phyloP scores from a whole-genome alignment of 2,888 invertebrate species.

The Oligia strigilis region DNA sequence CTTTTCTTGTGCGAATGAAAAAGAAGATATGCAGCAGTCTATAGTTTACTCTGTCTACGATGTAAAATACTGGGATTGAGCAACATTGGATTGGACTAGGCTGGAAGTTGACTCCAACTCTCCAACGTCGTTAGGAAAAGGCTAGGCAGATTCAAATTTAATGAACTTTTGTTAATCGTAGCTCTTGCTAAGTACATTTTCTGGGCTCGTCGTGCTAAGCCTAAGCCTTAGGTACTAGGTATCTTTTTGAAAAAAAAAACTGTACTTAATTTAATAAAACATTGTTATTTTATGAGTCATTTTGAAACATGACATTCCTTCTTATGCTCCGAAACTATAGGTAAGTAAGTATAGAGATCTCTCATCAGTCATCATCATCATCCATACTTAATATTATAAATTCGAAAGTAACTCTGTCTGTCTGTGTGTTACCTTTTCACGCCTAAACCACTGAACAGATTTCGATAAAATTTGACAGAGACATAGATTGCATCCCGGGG shows the following conservation, averaged over 20 bases:
- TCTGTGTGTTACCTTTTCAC: no score
- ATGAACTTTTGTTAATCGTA: neutral
- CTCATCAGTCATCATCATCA: neutral
- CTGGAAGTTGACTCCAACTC: neutral
- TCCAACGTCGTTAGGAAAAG: no score
- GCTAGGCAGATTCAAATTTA: neutral
- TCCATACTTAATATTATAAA: no score
- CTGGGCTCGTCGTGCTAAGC: neutral
- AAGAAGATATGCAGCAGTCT: no score
- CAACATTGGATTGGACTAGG: no score
- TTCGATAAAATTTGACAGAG: no score
- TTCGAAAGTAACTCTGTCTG: no score
- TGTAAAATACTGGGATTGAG: neutral
- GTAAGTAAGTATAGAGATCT: no score
- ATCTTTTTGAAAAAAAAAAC: neutral
- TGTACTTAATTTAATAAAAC: neutral
- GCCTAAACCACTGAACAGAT: no score
- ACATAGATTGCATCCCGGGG: no score
- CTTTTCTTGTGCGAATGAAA: no score
- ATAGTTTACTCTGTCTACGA: no score
- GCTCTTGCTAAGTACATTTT: neutral
- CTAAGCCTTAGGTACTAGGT: neutral
- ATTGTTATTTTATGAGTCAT: neutral
- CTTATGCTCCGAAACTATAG: neutral
- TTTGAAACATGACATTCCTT: neutral